Conservation (phyloP, 1,140 invertebrate species). For the Alviniconcha marisindica region DNA sequence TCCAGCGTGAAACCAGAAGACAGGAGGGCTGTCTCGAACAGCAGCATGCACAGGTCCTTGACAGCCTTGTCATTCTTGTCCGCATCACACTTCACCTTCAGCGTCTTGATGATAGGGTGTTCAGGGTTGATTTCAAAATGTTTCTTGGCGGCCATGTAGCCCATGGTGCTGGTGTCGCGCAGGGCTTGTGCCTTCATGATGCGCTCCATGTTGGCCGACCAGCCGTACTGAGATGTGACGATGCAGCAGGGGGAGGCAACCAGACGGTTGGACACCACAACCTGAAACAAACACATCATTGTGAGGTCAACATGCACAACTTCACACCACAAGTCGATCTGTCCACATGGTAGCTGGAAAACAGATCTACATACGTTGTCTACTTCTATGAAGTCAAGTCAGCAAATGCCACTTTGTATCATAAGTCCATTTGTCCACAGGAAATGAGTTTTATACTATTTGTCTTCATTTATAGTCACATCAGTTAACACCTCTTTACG, state of each 20-base stretch:
- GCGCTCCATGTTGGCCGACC: constrained; percentile 99
- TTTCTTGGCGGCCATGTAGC: constrained; percentile 98
- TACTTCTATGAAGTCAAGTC: too few species aligned
- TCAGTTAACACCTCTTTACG: too few species aligned
- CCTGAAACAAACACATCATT: constrained; percentile 73
- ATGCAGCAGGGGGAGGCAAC: constrained; percentile 99
- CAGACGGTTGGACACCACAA: constrained; percentile 93
- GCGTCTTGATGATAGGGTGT: constrained; percentile 94
- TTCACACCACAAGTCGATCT: too few species aligned
- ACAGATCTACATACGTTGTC: too few species aligned
- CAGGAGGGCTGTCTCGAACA: constrained; percentile 76
- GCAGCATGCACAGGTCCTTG: constrained; percentile 74
- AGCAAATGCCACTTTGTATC: too few species aligned
- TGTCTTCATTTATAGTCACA: too few species aligned
- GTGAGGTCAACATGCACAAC: too few species aligned
- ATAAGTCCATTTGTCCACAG: too few species aligned
- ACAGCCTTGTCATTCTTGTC: constrained; percentile 99
- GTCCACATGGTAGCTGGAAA: too few species aligned
- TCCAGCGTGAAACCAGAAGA: constrained; percentile 68
- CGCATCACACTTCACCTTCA: constrained; percentile 92
- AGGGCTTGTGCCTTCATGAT: constrained; percentile 99
- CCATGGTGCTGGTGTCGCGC: constrained; percentile 96
- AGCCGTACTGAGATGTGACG: constrained; percentile 99
- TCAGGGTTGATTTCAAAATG: constrained; percentile 99
- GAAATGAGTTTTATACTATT: too few species aligned